Conservation (phyloP, 1,140 invertebrate species). For the Pollicipes pollicipes region DNA sequence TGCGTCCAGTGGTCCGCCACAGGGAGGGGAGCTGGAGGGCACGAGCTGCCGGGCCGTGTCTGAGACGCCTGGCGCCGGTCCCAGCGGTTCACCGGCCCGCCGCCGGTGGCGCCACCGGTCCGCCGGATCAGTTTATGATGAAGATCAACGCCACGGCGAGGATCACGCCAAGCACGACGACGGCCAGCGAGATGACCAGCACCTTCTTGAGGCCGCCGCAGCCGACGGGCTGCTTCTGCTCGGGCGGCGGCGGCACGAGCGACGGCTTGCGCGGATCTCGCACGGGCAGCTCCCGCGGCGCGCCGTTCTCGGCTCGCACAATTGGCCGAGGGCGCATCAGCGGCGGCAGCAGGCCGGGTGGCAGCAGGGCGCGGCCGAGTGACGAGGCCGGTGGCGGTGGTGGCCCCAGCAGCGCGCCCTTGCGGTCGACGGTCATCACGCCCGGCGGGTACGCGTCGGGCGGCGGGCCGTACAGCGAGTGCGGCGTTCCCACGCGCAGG, state of each 20-base stretch:
- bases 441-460: constrained; percentile 1
- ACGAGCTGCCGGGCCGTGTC: no score
- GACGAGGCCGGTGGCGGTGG: constrained; percentile 14
- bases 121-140: constrained; percentile 12
- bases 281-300: constrained; percentile 17
- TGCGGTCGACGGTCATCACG: constrained; percentile 11
- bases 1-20: no score
- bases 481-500: constrained; percentile 16
- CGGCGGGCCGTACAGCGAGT: constrained; percentile 12
- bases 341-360: constrained; percentile 17
- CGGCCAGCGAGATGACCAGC: constrained; percentile 24
- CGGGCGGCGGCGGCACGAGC: constrained; percentile 11
- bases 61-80: no score
- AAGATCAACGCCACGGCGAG: constrained; percentile 23
- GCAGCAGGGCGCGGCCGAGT: constrained; percentile 14
- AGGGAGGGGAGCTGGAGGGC: no score
- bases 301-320: constrained; percentile 19
- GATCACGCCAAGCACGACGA: constrained; percentile 24
- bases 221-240: constrained; percentile 16
- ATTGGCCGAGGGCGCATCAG: constrained; percentile 18
- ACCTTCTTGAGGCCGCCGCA: constrained; percentile 24
- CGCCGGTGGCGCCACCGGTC: no score
- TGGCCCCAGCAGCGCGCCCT: constrained; percentile 15
- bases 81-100: no score
- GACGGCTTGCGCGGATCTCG: constrained; percentile 15